Evolutionary conservation across 2,888 invertebrate species (phyloP).

Genomic region (Drosophila melanocephala): DNA sequence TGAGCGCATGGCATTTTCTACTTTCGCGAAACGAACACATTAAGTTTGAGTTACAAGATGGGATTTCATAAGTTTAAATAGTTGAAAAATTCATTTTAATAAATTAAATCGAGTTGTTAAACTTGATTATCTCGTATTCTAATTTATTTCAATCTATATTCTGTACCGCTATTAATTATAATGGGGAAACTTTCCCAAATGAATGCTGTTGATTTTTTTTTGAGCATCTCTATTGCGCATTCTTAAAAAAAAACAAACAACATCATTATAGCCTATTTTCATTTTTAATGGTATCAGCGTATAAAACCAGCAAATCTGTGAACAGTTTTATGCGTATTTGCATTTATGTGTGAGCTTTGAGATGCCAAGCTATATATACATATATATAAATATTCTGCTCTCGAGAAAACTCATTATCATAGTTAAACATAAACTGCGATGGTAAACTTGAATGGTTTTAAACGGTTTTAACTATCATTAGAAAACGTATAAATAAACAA

Average conservation of each 20-base stretch:
- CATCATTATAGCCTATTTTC: background rate
- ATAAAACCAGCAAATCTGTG: slow-evolving; percentile 32
- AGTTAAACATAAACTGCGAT: background rate
- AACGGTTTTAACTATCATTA: too few relatives aligned
- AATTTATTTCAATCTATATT: too few relatives aligned
- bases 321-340: slow-evolving; percentile 26
- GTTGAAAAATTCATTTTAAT: background rate
- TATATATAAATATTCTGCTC: background rate
- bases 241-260: too few relatives aligned
- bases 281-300: background rate
- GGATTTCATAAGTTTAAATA: too few relatives aligned
- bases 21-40: background rate
- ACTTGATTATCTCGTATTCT: background rate
- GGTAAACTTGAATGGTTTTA: background rate
- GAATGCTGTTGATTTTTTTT: too few relatives aligned
- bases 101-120: background rate
- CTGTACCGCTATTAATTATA: too few relatives aligned
- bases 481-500: background rate
- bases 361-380: background rate
- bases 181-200: too few relatives aligned
- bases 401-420: slow-evolving; percentile 7
- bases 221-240: too few relatives aligned
- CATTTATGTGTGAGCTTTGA: slow-evolving; percentile 36
- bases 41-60: background rate
- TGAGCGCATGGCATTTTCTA: slow-evolving; percentile 10